These are phyloP conservation scores for Bombus waltoni DNA, from an alignment of 1,140 invertebrate species.

Conservation along the genomic window DNA sequence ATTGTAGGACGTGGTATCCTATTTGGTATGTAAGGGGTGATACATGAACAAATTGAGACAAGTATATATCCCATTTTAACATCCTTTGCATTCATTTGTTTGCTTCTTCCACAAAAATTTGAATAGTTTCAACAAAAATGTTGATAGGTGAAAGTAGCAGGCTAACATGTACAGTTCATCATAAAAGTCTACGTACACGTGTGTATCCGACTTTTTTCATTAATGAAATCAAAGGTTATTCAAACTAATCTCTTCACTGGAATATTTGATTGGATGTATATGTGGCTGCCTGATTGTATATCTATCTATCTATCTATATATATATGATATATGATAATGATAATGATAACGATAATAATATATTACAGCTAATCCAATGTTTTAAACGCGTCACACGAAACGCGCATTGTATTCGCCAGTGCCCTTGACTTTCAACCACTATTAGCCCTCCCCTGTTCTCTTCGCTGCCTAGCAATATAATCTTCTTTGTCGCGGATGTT, in stretches of 20 bases:
- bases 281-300: not conserved
- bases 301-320: not conserved
- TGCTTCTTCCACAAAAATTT: no score
- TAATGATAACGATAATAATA: slow-evolving; percentile 7
- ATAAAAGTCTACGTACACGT: no score
- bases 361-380: slow-evolving; percentile 16
- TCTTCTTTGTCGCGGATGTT: slow-evolving; percentile 7
- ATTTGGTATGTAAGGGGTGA: not conserved
- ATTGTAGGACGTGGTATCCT: not conserved
- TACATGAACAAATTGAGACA: not conserved
- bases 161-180: no score
- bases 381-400: slow-evolving; percentile 36
- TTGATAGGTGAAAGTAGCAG: no score
- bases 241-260: not conserved
- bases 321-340: not conserved
- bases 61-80: not conserved
- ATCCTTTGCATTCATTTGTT: not conserved
- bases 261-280: not conserved
- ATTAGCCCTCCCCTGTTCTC: slow-evolving; percentile 28
- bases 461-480: slow-evolving; percentile 26
- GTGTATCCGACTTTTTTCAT: not conserved
- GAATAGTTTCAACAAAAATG: no score
- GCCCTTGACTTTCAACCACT: slow-evolving; percentile 64
- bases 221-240: not conserved
- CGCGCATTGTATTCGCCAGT: slow-evolving; percentile 28